Conservation (phyloP, 2,888 invertebrate species). For the Pheosia gnoma region DNA sequence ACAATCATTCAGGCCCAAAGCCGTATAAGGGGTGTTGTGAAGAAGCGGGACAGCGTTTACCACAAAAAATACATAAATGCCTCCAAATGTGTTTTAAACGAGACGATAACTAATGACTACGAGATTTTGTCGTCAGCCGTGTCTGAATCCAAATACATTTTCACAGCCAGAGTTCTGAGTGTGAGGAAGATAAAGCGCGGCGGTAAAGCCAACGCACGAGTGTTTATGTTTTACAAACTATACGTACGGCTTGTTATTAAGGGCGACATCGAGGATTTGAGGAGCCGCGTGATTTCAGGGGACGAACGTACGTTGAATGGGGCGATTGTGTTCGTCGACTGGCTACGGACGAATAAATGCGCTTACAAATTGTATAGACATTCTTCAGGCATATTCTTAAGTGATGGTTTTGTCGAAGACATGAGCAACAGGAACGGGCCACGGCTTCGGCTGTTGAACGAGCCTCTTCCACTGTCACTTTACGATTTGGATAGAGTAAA, state of each 20-base stretch:
- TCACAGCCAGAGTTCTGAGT: constrained; percentile 77
- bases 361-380: constrained; percentile 78
- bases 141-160: constrained; percentile 82
- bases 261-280: constrained; percentile 72
- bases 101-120: constrained; percentile 83
- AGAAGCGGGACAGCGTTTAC: constrained; percentile 70
- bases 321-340: constrained; percentile 76
- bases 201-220: constrained; percentile 63
- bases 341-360: constrained; percentile 77
- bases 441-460: constrained; percentile 74
- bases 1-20: constrained; percentile 67
- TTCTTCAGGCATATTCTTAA: constrained; percentile 80
- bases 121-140: constrained; percentile 81
- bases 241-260: constrained; percentile 76
- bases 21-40: constrained; percentile 67
- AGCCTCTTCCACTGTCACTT: constrained; percentile 78
- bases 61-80: constrained; percentile 77
- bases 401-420: constrained; percentile 72
- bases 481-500: constrained; percentile 82
- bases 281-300: constrained; percentile 70
- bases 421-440: constrained; percentile 60
- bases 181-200: constrained; percentile 79
- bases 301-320: constrained; percentile 73
- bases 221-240: constrained; percentile 77
- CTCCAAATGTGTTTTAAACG: constrained; percentile 80